Base-by-base conservation (phyloP, 2,113 vertebrate genomes). In the Piaya cayana region DNA sequence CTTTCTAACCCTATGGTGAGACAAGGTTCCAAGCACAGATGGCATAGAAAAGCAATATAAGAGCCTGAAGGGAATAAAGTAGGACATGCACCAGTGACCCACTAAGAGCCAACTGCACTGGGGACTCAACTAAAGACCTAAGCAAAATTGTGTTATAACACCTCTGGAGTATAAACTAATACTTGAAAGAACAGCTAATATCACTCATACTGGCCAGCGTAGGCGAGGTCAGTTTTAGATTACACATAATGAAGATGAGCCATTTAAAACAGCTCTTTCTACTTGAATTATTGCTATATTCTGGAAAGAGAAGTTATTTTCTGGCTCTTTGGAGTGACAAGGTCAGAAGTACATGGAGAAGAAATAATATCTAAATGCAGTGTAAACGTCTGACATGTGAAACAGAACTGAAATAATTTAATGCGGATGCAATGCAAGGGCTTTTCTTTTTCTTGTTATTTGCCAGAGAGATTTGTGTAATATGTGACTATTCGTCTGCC, bases 331-430 rank as follows among this genome's bases (percentile, higher is more conserved):
- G 27, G 58, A 75, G n/a, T 27, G 69, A 79, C 2, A 0, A 93
- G 94, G 89, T 95, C 90, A 96, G 89, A 74, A 92, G 93, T 85
- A 82, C 74, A 92, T 2, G 19, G 53, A n/a, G 30, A 68, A 89
- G 75, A 37, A 92, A 84, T 58, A 82, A 59, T 65, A 87, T 60
- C 85, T 92, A 55, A 83, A 72, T 77, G 52, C 34, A 80, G 39
- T 67, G 63, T 63, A 86, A 91, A 92, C 30, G 86, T 80, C 25
- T 97, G 96, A 92, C 90, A 59, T 6, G 26, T 26, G 50, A 88
- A 88, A 8, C 47, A 90, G 68, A 88, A 58, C 86, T 83, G 80
- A 77, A 94, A 90, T 94, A 93, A 92, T 93, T 88, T 77, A 90
- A 83, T 67, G 22, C 0, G 70, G 85, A 88, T 93, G 79, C 78